Evolutionary conservation across 2,888 invertebrate species (phyloP), one percentile per base, ranked within the genome.

Genomic region (Rotaria sp.): DNA sequence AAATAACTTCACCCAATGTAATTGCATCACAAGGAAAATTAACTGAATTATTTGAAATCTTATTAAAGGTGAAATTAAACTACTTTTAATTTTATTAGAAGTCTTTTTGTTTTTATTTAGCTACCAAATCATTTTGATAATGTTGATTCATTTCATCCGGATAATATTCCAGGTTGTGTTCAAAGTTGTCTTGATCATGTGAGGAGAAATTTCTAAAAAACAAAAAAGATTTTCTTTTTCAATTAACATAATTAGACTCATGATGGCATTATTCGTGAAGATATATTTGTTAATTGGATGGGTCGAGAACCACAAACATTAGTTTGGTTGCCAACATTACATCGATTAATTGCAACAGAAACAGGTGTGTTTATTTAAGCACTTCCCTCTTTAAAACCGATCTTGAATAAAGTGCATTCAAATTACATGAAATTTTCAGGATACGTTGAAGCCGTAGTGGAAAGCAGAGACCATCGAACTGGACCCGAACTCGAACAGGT

Each of bases 301-400:
- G 95, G 96, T 91, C 94, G 95, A 90, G 99, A 99, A 92, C 99
- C 99, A 0, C 99, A 99, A 92, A 96, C 96, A 88, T 94, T 99
- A 92, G 98, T 99, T 50, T 99, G 99, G 99, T 92, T 99, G 89
- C 97, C 99, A 1, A 98, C 99, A 86, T 93, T 99, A 89, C 98
- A 99, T 91, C 93, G 99, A 84, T 93, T 99, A 88, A 95, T 96
- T 0, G 96, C 96, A 0, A 96, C 97, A 0, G 98, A 99, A 92
- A 93, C 93, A 59, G 80, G 80, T 80, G 1, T 3, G 13, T 59
- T 59, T 59, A 0, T 59, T 84, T n/a, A n/a, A n/a, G n/a, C n/a
- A n/a, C n/a, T n/a, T n/a, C n/a, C n/a, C n/a, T n/a, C n/a, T n/a
- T n/a, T n/a, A n/a, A n/a, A n/a, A n/a, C n/a, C n/a, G n/a, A n/a